Percentiles rank a stretch among this genome's conserved stretches.
Conservation (phyloP, 2,113 vertebrate genomes). For the Melanerpes formicivorus region DNA sequence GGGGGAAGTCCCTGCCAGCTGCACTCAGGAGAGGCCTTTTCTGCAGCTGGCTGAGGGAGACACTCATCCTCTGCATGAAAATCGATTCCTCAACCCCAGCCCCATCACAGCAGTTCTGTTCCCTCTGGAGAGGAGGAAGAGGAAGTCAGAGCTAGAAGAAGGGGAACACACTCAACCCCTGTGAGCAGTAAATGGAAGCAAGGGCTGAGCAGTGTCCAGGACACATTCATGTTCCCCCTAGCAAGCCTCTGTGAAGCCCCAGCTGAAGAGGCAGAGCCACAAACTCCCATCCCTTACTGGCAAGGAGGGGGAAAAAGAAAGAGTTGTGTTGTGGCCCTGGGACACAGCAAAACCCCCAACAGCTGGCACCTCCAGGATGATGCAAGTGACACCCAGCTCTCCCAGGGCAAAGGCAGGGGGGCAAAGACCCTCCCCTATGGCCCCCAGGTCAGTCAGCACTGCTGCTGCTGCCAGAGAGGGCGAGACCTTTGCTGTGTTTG, state of each 20-base stretch:
- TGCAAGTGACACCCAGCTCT: neutral
- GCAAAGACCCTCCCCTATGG: neutral
- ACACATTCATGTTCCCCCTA: rapidly evolving
- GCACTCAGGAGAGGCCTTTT: neutral
- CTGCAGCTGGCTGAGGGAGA: neutral
- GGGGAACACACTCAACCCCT: neutral
- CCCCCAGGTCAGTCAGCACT: neutral
- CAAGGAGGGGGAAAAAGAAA: too few relatives aligned
- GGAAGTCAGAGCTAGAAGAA: neutral
- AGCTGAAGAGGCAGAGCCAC: neutral
- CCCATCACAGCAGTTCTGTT: neutral
- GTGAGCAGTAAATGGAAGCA: neutral
- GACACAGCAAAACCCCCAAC: neutral
- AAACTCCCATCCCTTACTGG: neutral
- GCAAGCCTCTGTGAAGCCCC: neutral
- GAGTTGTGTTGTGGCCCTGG: neutral
- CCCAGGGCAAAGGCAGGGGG: neutral
- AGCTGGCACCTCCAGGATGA: neutral
- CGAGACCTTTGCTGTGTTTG: neutral
- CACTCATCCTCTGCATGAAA: neutral
- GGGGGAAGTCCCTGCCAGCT: neutral
- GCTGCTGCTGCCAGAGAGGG: neutral
- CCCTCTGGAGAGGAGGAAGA: neutral
- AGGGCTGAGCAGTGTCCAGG: neutral
- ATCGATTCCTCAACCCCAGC: neutral